These are phyloP conservation scores for Hylaea fasciaria DNA, from an alignment of 2,888 invertebrate species.

Conservation along the genomic window DNA sequence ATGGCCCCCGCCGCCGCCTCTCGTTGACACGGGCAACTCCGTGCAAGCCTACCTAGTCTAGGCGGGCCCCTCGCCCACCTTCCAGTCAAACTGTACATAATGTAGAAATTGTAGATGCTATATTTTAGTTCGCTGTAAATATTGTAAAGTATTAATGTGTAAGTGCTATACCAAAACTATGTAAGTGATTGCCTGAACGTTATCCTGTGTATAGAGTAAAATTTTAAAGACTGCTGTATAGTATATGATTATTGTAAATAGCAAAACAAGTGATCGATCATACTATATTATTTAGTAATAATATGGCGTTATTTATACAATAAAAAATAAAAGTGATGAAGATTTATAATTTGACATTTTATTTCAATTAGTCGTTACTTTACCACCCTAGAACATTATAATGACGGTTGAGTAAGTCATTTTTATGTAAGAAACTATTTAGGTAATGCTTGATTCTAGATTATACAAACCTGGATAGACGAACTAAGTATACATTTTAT, in stretches of 20 bases:
- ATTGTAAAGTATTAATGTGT: constrained; percentile 77
- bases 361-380: constrained; percentile 44
- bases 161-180: constrained; percentile 85
- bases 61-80: constrained; percentile 68
- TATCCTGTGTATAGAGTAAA: constrained; percentile 84
- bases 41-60: constrained; percentile 90
- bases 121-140: constrained; percentile 73
- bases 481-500: no score
- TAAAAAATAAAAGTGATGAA: constrained; percentile 79
- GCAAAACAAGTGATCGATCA: constrained; percentile 84
- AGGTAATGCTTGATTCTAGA: no score
- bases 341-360: constrained; percentile 74
- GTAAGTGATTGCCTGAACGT: constrained; percentile 83
- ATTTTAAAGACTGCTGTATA: constrained; percentile 86
- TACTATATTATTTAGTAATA: constrained; percentile 81
- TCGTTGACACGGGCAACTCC: constrained; percentile 78
- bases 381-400: neutral
- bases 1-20: constrained; percentile 79
- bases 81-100: constrained; percentile 81
- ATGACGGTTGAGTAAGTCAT: no score
- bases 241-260: constrained; percentile 84
- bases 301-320: constrained; percentile 84
- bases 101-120: constrained; percentile 64
- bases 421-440: no score
- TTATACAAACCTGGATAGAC: no score